Evolutionary conservation across 1,140 invertebrate species (phyloP), one percentile per base, ranked within the genome.

Genomic region (Melanaphis sacchari): DNA sequence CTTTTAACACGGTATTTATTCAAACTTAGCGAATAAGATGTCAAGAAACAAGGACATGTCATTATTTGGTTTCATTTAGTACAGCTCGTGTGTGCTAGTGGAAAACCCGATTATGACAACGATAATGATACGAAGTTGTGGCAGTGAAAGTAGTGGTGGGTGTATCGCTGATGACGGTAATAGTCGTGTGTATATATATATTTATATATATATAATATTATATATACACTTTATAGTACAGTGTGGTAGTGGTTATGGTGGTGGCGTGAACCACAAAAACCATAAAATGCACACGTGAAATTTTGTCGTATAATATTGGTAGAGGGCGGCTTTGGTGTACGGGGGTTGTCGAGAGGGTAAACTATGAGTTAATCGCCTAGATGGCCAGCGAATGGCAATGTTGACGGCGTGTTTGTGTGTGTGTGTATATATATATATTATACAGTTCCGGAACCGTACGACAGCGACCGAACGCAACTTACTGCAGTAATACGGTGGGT

Each of bases 251-350:
- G 52, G 36, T 40, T 11, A 36, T n/a, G 31, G 46, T 9, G 43
- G 54, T 26, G 15, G 54, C 24, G 26, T 26, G n/a, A 43, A 66
- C 52, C 90, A 3, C 90, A 91, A 91, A 91, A 91, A 91, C 90
- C 90, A 91, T 91, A 91, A 91, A 91, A 91, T 54, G 90, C 90
- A 91, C 90, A 43, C 90, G 24, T 91, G 90, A 41, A 91, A 43
- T 91, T 91, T 43, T 26, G 40, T 15, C 9, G 38, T 66, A 90
- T 43, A 90, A 90, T 66, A 66, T 90, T 8, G 89, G 24, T 46
- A 21, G 87, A n/a, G 90, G 90, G 54, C 89, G 40, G 36, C 15
- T 54, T 66, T 9, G 89, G 22, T 15, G 54, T 31, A 40, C 43
- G 36, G 52, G 22, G 49, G 49, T 24, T 31, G 18, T 59, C 36